phyloP scores from a whole-genome alignment of 2,797 vertebrate species.

The Cephalopachus bancanus region DNA sequence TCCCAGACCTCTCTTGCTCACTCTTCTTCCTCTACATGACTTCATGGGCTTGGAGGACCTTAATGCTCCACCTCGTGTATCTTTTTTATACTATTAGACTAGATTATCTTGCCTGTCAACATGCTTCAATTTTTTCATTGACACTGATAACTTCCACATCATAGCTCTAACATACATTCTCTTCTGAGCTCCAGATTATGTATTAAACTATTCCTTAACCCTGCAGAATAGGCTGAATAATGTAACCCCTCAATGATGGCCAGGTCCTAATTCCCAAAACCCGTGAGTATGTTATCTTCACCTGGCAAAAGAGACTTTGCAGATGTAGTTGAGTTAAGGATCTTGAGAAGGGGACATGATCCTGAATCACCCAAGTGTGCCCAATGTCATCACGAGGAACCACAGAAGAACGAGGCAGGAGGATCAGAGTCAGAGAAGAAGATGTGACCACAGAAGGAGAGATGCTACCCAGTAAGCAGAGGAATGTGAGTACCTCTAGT shows the following conservation, averaged over 20 bases:
- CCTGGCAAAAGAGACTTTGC: neutral
- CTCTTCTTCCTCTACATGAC: neutral
- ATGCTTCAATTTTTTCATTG: neutral
- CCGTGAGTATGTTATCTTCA: neutral
- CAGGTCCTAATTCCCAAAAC: neutral
- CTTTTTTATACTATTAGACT: neutral
- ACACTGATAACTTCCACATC: neutral
- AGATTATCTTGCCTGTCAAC: neutral
- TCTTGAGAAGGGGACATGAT: neutral
- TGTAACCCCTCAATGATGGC: neutral
- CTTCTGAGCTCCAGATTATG: neutral
- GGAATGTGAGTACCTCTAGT: neutral
- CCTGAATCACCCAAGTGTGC: neutral
- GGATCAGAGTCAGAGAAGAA: neutral
- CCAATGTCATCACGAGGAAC: too few species aligned
- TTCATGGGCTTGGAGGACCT: neutral
- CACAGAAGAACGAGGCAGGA: neutral
- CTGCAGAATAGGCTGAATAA: neutral
- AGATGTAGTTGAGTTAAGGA: neutral
- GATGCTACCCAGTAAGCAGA: neutral
- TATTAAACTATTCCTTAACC: neutral
- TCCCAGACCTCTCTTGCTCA: neutral
- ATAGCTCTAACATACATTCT: neutral
- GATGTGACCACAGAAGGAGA: neutral
- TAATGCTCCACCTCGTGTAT: neutral